A percentile compares a stretch with the other conserved stretches of the same genome.
Conservation (phyloP, 2,888 invertebrate species). For the Zhuqinia jingwanae region DNA sequence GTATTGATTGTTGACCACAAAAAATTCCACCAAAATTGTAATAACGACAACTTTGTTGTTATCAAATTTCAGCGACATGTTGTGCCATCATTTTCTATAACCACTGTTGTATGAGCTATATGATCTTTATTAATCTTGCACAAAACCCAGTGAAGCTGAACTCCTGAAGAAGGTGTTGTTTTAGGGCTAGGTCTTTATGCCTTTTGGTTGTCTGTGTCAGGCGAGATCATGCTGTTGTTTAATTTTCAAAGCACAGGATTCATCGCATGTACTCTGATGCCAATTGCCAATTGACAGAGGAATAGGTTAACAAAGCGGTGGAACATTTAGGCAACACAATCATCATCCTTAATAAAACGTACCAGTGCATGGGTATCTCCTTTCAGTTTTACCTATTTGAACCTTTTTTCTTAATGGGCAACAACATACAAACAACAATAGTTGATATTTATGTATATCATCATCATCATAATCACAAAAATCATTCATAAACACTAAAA, state of each 20-base stretch:
- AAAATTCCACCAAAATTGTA: neutral
- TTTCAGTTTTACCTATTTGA: constrained; percentile 44
- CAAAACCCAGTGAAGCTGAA: constrained; percentile 49
- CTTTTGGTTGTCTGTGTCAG: constrained; percentile 37
- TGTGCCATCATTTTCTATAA: constrained; percentile 15
- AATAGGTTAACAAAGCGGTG: constrained; percentile 51
- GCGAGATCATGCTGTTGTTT: neutral
- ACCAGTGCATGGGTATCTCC: constrained; percentile 69
- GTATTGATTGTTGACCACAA: neutral
- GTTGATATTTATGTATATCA: constrained; percentile 8
- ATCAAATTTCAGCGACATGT: neutral
- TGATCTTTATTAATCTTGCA: constrained; percentile 12
- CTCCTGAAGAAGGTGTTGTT: constrained; percentile 27
- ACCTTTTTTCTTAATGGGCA: constrained; percentile 11
- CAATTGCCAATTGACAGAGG: constrained; percentile 33
- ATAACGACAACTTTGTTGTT: neutral
- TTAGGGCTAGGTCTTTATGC: constrained; percentile 38
- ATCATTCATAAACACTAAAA: neutral
- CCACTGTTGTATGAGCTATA: neutral
- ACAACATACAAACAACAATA: too few species aligned
- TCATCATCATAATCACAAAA: neutral
- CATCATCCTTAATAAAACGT: constrained; percentile 53
- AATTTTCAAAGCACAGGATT: neutral
- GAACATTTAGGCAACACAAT: constrained; percentile 58
- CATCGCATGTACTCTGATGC: constrained; percentile 21